Evolutionary conservation across 2,113 vertebrate species (phyloP).

Genomic region (Vulpes lagopus): DNA sequence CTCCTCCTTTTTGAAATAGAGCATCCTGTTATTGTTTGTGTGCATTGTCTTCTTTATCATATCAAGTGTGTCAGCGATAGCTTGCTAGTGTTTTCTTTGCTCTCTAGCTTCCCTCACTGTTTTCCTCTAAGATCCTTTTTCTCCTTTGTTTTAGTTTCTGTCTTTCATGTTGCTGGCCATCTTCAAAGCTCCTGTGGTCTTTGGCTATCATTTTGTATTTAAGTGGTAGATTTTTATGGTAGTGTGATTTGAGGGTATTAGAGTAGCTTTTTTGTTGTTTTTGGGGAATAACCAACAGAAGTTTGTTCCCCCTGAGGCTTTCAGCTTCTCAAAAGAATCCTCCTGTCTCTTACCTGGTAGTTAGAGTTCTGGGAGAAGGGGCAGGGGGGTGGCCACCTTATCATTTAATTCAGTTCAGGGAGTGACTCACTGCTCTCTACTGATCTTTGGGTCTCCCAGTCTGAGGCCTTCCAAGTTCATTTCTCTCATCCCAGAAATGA

Average conservation of each 20-base stretch:
- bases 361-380: not conserved
- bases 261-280: not conserved
- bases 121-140: not conserved
- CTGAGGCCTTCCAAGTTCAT: not conserved
- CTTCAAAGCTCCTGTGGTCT: not conserved
- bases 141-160: not conserved
- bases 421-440: not conserved
- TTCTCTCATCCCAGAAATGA: not conserved
- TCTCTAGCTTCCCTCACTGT: not conserved
- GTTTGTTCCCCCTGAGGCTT: not conserved
- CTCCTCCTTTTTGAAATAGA: not conserved
- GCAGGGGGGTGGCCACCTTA: not conserved
- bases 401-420: not conserved
- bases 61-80: not conserved
- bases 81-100: not conserved
- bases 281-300: not conserved
- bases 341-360: not conserved
- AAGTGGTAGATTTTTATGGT: not conserved
- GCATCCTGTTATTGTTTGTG: not conserved
- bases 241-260: too few species aligned
- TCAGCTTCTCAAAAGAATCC: not conserved
- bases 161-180: not conserved
- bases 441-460: not conserved
- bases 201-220: not conserved
- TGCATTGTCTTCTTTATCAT: not conserved